These are phyloP conservation scores for Poeciliopsis turneri DNA, from an alignment of 2,797 vertebrate species.

Conservation along the genomic window DNA sequence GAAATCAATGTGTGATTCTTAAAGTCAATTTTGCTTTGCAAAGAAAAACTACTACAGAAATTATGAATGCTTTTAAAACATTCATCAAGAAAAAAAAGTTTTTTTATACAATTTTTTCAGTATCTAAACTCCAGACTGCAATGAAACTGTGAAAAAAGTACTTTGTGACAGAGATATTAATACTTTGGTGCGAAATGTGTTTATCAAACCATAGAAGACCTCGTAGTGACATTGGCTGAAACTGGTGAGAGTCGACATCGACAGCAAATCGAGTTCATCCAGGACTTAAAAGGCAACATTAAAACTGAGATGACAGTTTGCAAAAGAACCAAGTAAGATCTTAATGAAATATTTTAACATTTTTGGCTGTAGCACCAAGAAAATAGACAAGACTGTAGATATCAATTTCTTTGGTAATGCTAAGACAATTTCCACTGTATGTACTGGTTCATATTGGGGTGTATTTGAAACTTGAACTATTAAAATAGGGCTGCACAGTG, in stretches of 20 bases:
- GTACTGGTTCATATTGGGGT: not conserved
- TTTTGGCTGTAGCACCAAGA: not conserved
- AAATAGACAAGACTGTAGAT: not conserved
- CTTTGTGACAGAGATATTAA: not conserved
- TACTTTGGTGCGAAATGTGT: not conserved
- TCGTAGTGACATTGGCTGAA: not conserved
- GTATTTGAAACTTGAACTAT: not conserved
- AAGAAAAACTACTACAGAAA: constrained; percentile 17
- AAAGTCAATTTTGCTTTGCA: constrained; percentile 31
- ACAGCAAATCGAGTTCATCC: not conserved
- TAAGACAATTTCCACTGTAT: not conserved
- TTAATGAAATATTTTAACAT: not conserved
- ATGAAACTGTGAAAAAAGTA: constrained; percentile 18
- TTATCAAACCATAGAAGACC: not conserved
- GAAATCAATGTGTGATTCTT: constrained; percentile 29
- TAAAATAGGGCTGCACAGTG: not conserved
- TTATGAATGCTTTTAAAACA: constrained; percentile 23
- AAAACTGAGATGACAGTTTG: not conserved
- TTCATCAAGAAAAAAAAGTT: not conserved
- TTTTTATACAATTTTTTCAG: not conserved
- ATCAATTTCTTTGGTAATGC: not conserved
- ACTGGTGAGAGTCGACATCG: not conserved
- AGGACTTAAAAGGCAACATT: not conserved
- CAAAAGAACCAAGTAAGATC: not conserved
- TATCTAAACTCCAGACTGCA: not conserved